Conservation (phyloP, 2,888 invertebrate genomes). For the Epiblema foenella region DNA sequence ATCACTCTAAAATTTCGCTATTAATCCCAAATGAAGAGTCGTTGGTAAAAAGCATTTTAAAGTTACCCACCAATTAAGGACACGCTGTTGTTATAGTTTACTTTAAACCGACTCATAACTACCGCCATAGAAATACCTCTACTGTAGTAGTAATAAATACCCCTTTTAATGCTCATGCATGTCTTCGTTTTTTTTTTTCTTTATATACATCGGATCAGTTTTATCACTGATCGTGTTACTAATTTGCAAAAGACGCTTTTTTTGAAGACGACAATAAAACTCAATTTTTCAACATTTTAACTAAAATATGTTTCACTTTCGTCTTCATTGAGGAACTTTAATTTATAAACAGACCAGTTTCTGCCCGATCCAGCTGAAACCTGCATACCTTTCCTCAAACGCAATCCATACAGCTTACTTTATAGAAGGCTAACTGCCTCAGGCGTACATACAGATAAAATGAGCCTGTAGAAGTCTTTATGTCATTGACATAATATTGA, state of each 20-base stretch:
- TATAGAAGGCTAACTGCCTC: not conserved
- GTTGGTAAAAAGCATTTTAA: constrained; percentile 1
- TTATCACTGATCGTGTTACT: no score
- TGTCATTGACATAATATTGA: not conserved
- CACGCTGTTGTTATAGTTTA: constrained; percentile 6
- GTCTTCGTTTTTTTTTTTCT: not conserved
- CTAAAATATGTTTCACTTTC: not conserved
- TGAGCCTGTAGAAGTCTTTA: not conserved
- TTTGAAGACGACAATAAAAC: not conserved
- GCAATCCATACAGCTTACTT: constrained; percentile 6
- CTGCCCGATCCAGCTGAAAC: constrained; percentile 14
- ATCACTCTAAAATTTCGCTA: not conserved
- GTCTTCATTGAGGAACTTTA: not conserved
- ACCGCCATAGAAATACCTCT: not conserved
- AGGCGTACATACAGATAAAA: not conserved
- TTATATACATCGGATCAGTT: no score
- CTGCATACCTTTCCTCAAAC: constrained; percentile 31
- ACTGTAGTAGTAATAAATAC: not conserved
- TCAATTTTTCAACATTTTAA: not conserved
- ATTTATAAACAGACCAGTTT: not conserved
- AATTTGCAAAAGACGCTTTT: no score
- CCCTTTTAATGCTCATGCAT: not conserved
- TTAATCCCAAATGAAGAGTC: constrained; percentile 2
- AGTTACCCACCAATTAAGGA: not conserved
- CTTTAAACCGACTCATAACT: not conserved